phyloP scores from a whole-genome alignment of 2,888 invertebrate species.

The Eutolmus rufibarbis region DNA sequence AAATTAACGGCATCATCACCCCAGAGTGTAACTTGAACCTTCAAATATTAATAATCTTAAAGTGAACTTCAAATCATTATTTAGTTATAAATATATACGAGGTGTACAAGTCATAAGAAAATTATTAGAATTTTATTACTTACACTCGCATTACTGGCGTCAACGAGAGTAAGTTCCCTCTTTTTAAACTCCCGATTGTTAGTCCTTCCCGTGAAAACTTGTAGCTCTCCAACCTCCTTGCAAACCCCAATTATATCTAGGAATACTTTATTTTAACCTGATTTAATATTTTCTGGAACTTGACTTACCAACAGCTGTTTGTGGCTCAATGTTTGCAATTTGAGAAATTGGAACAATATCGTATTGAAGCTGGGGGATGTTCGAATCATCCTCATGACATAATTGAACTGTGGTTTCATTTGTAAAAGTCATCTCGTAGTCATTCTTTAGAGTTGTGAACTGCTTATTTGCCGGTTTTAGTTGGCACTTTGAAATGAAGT shows the following conservation, averaged over 20 bases:
- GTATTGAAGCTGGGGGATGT: constrained; percentile 79
- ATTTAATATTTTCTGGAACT: background rate
- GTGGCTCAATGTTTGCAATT: constrained; percentile 72
- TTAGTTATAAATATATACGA: background rate
- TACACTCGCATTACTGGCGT: constrained; percentile 79
- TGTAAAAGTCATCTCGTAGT: constrained; percentile 93
- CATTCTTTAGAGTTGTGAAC: constrained; percentile 83
- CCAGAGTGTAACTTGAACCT: constrained; percentile 90
- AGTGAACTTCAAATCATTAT: background rate
- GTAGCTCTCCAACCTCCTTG: constrained; percentile 74
- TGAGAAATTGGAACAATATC: constrained; percentile 79
- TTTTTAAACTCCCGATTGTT: constrained; percentile 88
- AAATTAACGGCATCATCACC: constrained; percentile 87
- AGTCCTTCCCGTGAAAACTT: constrained; percentile 74
- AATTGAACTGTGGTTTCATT: constrained; percentile 73
- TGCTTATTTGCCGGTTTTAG: constrained; percentile 96
- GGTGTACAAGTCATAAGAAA: background rate
- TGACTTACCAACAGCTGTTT: constrained; percentile 73
- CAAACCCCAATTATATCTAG: constrained; percentile 90
- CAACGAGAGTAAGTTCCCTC: constrained; percentile 86
- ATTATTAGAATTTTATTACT: constrained; percentile 48
- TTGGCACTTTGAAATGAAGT: constrained; percentile 82
- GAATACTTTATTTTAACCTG: background rate
- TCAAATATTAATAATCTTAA: background rate
- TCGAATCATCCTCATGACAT: constrained; percentile 66